Evolutionary conservation across 2,797 vertebrate genomes (phyloP), one percentile per base, ranked within the genome.

Genomic region (Rhinogobio ventralis): DNA sequence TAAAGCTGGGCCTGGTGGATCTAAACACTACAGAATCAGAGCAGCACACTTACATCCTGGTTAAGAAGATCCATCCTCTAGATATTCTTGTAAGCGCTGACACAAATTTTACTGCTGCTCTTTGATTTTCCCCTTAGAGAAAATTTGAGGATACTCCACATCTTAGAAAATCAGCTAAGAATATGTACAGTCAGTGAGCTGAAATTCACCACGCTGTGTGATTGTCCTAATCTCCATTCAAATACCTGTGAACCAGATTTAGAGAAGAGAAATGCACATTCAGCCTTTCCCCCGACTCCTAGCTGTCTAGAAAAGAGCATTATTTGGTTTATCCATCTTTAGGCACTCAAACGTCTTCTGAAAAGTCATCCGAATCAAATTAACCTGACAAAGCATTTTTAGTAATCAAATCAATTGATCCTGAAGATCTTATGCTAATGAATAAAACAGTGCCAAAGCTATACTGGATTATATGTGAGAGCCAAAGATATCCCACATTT

Each of bases 121-220:
- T 57, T 67, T 73, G 46, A 46, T 79, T 80, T 79, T 57, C 13
- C 45, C 49, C 68, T 79, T 39, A 45, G 81, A 83, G 57, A 51
- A 72, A 83, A 73, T 79, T n/a, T 15, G 36, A 33, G 68, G 45
- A 79, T 72, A 28, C 33, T 25, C 49, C 62, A 67, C 30, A 68
- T 83, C 73, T 55, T 45, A 76, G n/a, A 68, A 83, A 53, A 76
- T 77, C 72, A 76, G 46, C 46, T 76, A 67, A 83, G 73, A 75
- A 74, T 74, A 46, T 82, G 20, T 73, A 82, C 28, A 33, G 81
- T 36, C 36, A 67, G 66, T 23, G n/a, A 68, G 62, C 74, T 69
- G 45, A 78, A 84, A 78, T 84, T 51, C 75, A 78, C 36, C 66
- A 53, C 0, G 62, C 64, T 77, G 53, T 68, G 69, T 39, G 30